Percentiles rank a stretch among this genome's conserved stretches.
These are phyloP conservation scores for Sturnus vulgaris DNA, from an alignment of 2,113 vertebrate genomes.

Conservation along the genomic window DNA sequence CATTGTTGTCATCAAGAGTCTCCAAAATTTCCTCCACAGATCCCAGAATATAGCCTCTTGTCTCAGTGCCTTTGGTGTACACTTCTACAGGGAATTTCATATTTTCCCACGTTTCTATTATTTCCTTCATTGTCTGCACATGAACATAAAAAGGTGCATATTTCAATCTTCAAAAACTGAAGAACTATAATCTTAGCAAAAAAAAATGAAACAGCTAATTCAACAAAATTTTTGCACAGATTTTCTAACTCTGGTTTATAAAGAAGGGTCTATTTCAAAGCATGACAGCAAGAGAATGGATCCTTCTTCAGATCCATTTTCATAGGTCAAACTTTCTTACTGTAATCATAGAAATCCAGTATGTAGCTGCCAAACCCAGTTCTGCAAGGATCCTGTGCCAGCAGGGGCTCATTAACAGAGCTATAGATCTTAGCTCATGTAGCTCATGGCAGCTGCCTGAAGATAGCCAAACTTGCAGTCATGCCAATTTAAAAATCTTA, in stretches of 20 bases:
- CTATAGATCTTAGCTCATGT: not conserved
- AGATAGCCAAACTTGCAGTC: not conserved
- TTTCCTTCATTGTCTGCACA: constrained; percentile 86
- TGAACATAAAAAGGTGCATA: not conserved
- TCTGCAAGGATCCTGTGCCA: not conserved
- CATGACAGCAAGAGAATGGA: not conserved
- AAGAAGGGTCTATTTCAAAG: not conserved
- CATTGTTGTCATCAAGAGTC: constrained; percentile 85
- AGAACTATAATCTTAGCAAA: not conserved
- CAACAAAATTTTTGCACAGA: not conserved
- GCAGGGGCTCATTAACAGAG: not conserved
- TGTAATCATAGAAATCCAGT: not conserved
- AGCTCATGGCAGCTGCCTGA: not conserved
- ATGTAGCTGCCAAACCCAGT: not conserved
- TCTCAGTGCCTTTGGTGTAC: constrained; percentile 87
- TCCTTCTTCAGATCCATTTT: not conserved
- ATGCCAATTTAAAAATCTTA: not conserved
- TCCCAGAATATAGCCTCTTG: constrained; percentile 85
- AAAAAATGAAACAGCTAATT: not conserved
- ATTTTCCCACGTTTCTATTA: constrained; percentile 89
- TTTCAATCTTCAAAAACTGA: not conserved
- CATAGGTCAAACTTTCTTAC: not conserved
- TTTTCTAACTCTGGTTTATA: not conserved
- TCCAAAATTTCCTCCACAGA: constrained; percentile 87
- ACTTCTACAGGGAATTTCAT: constrained; percentile 85